Conservation (phyloP, 2,888 invertebrate genomes). For the Latrodectus elegans region DNA sequence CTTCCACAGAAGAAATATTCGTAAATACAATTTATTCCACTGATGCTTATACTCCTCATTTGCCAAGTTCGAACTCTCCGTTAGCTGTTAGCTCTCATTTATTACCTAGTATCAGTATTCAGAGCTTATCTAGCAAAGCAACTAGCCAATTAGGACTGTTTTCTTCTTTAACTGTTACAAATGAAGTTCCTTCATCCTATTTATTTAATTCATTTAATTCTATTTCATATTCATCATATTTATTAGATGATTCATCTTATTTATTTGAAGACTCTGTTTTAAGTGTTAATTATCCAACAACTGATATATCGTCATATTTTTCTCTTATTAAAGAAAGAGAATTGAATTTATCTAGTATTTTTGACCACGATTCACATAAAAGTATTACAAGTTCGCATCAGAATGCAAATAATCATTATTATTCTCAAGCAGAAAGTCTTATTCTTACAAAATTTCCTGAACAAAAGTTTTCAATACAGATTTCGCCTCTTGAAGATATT, state of each 20-base stretch:
- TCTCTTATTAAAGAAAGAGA: neutral
- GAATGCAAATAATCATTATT: neutral
- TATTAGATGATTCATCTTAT: conserved; percentile 34
- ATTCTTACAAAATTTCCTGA: neutral
- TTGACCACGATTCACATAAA: neutral
- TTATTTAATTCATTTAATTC: conserved; percentile 15
- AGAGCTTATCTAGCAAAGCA: neutral
- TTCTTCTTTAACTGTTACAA: neutral
- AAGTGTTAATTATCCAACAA: conserved; percentile 9
- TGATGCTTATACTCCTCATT: conserved; percentile 15
- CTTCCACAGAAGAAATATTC: conserved; percentile 16
- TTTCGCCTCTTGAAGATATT: too few species aligned
- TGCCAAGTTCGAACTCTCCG: neutral
- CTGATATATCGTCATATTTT: neutral
- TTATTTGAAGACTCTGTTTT: conserved; percentile 36
- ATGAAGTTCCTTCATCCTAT: conserved; percentile 32
- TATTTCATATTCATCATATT: conserved; percentile 19
- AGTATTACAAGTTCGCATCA: neutral
- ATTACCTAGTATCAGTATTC: conserved; percentile 29
- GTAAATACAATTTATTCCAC: neutral
- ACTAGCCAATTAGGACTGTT: neutral
- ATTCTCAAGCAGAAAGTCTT: neutral
- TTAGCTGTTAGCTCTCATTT: neutral
- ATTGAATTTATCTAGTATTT: neutral
- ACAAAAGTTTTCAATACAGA: too few species aligned